Evolutionary conservation across 2,888 invertebrate species (phyloP).

Genomic region (Lasioglossum morio): DNA sequence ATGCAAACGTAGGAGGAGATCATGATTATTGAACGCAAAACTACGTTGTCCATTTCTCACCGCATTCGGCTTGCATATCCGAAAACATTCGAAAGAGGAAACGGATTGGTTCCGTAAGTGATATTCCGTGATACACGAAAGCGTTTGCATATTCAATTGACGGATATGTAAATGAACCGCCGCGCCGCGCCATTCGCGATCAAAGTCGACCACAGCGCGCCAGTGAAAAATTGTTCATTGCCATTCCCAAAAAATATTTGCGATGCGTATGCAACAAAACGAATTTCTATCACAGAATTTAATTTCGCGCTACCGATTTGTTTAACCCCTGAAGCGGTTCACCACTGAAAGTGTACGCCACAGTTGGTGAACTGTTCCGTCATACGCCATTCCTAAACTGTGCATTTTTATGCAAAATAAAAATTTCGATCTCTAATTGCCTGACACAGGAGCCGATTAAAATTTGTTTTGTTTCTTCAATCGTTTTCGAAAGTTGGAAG

Average conservation of each 20-base stretch:
- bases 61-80: background rate
- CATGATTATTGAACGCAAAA: slow-evolving; percentile 6
- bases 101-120: slow-evolving; percentile 17
- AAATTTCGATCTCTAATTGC: background rate
- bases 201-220: slow-evolving; percentile 20
- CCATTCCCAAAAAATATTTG: slow-evolving; percentile 21
- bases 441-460: background rate
- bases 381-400: background rate
- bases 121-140: slow-evolving; percentile 22
- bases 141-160: slow-evolving; percentile 48
- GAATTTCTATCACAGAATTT: slow-evolving; percentile 33
- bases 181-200: background rate
- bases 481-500: background rate
- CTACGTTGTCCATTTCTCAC: slow-evolving; percentile 17
- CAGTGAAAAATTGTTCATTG: background rate
- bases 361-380: background rate
- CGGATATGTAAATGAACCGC: slow-evolving; percentile 40
- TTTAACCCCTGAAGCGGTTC: background rate
- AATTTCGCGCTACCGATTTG: slow-evolving; percentile 22
- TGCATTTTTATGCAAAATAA: background rate
- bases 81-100: background rate
- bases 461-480: background rate
- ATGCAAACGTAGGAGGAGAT: background rate
- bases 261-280: background rate
- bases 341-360: background rate